phyloP scores from a whole-genome alignment of 2,797 vertebrate species.

The Enteromius fasciolatus region DNA sequence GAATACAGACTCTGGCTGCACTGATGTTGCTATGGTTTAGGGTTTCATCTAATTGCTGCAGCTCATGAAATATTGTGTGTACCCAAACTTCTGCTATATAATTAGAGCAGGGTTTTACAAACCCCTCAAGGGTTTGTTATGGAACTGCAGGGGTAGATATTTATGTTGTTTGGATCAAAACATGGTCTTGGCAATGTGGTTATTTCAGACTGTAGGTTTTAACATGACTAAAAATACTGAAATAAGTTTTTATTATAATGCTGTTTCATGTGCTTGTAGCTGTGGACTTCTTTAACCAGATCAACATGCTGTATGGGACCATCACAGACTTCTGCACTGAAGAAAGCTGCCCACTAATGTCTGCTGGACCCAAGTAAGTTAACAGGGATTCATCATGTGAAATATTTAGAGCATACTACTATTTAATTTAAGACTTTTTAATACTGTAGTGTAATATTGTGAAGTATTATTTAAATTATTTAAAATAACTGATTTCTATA shows the following conservation, averaged over 20 bases:
- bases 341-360: conserved; percentile 96
- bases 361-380: conserved; percentile 95
- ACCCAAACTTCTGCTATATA: background rate
- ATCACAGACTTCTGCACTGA: conserved; percentile 98
- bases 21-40: conserved; percentile 36
- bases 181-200: background rate
- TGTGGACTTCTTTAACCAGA: conserved; percentile 99
- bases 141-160: background rate
- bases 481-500: background rate
- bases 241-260: background rate
- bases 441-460: background rate
- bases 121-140: background rate
- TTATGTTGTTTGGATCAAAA: background rate
- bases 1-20: background rate
- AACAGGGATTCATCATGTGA: background rate
- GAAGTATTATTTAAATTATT: background rate
- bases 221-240: background rate
- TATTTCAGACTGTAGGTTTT: background rate
- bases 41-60: conserved; percentile 45
- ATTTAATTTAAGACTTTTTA: background rate
- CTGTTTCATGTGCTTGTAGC: conserved; percentile 72
- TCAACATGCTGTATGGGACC: conserved; percentile 99
- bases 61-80: conserved; percentile 28
- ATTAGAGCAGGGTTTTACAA: background rate
- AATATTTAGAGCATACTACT: background rate